Base-by-base conservation (phyloP, 2,888 invertebrate species). In the Troilus luridus region DNA sequence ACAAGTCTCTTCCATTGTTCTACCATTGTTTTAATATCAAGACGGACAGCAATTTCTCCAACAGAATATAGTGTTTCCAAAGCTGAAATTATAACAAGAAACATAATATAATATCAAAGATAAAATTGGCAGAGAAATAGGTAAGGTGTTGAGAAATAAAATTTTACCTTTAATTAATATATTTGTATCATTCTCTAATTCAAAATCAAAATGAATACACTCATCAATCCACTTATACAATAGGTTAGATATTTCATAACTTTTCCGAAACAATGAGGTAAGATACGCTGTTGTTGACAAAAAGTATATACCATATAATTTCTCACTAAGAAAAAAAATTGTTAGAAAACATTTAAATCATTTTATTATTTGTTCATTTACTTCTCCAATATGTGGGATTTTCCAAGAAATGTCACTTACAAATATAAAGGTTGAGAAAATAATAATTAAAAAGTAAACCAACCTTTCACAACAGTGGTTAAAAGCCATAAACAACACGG, bases 1-100 rank as follows among this genome's bases (percentile, higher is more conserved):
- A 58, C 77, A 24, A 91, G 58, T 6, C 85, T 56, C 72, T 91
- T 91, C 91, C 91, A 91, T 77, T 91, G 89, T 12, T 91, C 91
- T 41, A 85, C 67, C 24, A 89, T 58, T 24, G 89, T 88, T 88
- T 88, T 91, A 17, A 85, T 9, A 41, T 91, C 91, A 54, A 91
- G 88, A 54, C 17, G 11, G 64, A 88, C 88, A 12, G 81, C 88
- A 56, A 85, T 91, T 14, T 91, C 91, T 41, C 91, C 85, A 21
- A 91, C 62, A 41, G 64, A 41, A 89, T 67, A 88, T 8, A 89
- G n/a, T 64, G 27, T 88, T 67, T 91, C 89, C 72, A 91, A 62
- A 24, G 62, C 91, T 91, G 56, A 88, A 81, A 89, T 17, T 81
- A 58, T n/a, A 59, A 89, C n/a, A 77, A 12, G 58, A 56, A 59